Conservation (phyloP, 2,888 invertebrate species). For the Ornithoptera priamus region DNA sequence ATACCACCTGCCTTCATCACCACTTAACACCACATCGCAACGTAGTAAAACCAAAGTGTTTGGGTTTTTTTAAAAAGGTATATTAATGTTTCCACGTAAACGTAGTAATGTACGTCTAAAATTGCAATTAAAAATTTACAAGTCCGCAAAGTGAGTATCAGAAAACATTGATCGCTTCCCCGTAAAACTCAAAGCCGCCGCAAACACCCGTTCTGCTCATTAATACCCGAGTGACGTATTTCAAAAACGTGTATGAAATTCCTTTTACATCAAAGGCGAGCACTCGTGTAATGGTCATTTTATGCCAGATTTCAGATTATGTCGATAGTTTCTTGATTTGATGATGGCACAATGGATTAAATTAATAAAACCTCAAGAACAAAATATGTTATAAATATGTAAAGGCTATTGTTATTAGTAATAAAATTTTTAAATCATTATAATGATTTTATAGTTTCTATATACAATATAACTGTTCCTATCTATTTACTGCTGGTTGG, state of each 20-base stretch:
- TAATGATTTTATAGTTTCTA: not conserved
- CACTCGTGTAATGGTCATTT: not conserved
- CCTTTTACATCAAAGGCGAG: not conserved
- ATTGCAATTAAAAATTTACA: constrained; percentile 2
- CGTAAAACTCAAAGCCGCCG: not conserved
- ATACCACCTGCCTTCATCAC: not conserved
- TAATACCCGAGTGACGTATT: constrained; percentile 1
- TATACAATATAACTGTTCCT: no score
- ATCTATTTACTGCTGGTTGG: no score
- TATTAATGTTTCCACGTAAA: no score
- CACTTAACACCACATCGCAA: not conserved
- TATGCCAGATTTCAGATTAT: not conserved
- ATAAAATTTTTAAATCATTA: not conserved
- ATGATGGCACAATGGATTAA: not conserved
- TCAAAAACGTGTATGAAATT: constrained; percentile 2
- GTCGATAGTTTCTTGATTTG: not conserved
- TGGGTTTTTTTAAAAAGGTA: no score
- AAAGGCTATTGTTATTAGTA: not conserved
- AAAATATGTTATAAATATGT: not conserved
- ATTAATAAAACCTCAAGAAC: not conserved
- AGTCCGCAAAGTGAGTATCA: not conserved
- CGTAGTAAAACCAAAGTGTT: no score
- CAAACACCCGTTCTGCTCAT: not conserved
- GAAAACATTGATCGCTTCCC: constrained; percentile 1
- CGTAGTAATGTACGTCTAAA: not conserved